A percentile compares a stretch with the other conserved stretches of the same genome.
phyloP scores from a whole-genome alignment of 2,888 invertebrate genomes.

The Drosophila prostipennis region DNA sequence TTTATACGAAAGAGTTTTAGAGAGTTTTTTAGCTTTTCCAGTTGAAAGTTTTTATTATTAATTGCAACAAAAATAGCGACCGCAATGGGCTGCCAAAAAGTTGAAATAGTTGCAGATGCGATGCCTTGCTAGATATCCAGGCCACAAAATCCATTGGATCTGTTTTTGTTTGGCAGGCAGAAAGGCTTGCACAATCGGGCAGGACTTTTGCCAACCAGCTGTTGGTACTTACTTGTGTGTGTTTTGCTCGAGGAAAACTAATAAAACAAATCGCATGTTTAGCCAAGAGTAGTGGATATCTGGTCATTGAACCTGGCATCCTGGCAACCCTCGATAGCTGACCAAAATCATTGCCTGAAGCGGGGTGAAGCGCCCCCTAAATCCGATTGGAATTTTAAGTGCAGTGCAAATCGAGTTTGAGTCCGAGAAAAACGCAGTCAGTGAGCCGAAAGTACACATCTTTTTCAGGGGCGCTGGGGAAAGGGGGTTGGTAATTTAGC shows the following conservation, averaged over 20 bases:
- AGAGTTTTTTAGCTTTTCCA: conserved; percentile 36
- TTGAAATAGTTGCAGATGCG: conserved; percentile 43
- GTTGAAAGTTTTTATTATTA: conserved; percentile 55
- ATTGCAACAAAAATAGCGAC: conserved; percentile 59
- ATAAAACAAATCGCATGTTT: conserved; percentile 80
- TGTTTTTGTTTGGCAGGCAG: conserved; percentile 35
- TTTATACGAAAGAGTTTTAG: conserved; percentile 4
- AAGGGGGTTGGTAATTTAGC: conserved; percentile 1
- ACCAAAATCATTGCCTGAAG: conserved; percentile 14
- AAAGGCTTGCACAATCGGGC: conserved; percentile 5
- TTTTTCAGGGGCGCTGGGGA: neutral
- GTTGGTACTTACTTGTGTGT: conserved; percentile 56
- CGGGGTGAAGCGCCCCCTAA: conserved; percentile 43
- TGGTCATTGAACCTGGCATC: conserved; percentile 68
- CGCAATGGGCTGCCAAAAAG: conserved; percentile 67
- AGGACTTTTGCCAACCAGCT: conserved; percentile 64
- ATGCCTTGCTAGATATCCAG: conserved; percentile 40
- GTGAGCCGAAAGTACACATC: conserved; percentile 27
- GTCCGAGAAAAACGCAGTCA: conserved; percentile 15
- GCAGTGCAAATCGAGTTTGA: conserved; percentile 63
- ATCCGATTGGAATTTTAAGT: conserved; percentile 72
- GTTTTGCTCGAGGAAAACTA: conserved; percentile 62
- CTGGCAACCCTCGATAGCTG: conserved; percentile 40
- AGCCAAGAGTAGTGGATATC: conserved; percentile 62
- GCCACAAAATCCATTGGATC: conserved; percentile 29